These are phyloP conservation scores for Megathymus violae DNA, from an alignment of 1,140 invertebrate species.

Conservation along the genomic window DNA sequence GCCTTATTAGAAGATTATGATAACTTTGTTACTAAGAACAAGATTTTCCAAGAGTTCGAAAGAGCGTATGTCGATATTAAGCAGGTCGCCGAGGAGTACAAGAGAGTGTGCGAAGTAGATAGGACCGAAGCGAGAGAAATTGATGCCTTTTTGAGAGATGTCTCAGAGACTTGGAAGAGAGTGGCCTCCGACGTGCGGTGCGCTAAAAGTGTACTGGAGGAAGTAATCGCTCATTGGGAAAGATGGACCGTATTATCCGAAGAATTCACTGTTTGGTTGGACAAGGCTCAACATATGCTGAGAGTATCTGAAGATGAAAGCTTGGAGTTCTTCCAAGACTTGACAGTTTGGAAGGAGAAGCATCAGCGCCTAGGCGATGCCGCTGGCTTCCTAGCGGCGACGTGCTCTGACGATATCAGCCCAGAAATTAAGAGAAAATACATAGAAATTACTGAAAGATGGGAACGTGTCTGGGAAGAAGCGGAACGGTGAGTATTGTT, in stretches of 20 bases:
- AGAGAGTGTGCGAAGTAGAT: conserved; percentile 92
- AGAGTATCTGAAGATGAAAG: conserved; percentile 91
- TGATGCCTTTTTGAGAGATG: conserved; percentile 93
- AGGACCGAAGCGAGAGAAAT: conserved; percentile 90
- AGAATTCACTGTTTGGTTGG: conserved; percentile 92
- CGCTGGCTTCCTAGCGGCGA: conserved; percentile 94
- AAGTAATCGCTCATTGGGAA: conserved; percentile 94
- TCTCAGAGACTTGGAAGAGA: conserved; percentile 94
- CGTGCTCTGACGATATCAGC: conserved; percentile 92
- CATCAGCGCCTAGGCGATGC: conserved; percentile 92
- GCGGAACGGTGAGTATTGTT: conserved; percentile 85
- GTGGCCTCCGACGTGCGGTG: conserved; percentile 95
- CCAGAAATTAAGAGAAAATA: conserved; percentile 91
- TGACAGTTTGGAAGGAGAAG: conserved; percentile 95
- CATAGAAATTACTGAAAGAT: conserved; percentile 88
- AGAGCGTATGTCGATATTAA: conserved; percentile 96
- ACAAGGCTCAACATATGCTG: conserved; percentile 90
- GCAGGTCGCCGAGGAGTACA: conserved; percentile 95
- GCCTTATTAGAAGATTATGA: conserved; percentile 94
- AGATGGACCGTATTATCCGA: conserved; percentile 90
- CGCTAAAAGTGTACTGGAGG: conserved; percentile 94
- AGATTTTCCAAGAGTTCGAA: conserved; percentile 97
- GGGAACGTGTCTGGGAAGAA: conserved; percentile 92
- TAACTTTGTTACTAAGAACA: conserved; percentile 95
- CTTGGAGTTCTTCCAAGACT: conserved; percentile 95